Percentiles rank a stretch among this genome's conserved stretches.
These are phyloP conservation scores for Rhogogaster chlorosoma DNA, from an alignment of 2,888 invertebrate genomes.

Conservation along the genomic window DNA sequence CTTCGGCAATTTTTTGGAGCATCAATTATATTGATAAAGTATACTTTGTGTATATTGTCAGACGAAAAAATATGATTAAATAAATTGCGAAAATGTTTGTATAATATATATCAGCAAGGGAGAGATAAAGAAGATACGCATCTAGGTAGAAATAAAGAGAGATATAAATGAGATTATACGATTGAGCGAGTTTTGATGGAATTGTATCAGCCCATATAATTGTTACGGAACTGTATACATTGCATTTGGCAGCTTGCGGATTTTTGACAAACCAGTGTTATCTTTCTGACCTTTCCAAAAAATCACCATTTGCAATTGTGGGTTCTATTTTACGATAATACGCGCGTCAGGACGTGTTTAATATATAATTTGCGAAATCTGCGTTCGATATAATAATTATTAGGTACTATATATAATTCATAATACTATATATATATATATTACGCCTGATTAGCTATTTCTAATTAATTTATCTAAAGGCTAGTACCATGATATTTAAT, in stretches of 20 bases:
- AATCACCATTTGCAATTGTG: not conserved
- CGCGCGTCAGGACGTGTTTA: not conserved
- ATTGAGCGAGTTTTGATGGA: constrained; percentile 29
- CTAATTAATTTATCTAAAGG: not conserved
- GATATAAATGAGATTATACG: not conserved
- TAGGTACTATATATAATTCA: not conserved
- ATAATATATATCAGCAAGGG: not conserved
- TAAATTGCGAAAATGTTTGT: not conserved
- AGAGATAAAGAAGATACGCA: not conserved
- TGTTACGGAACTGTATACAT: constrained; percentile 26
- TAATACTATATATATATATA: not conserved
- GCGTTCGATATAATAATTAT: not conserved
- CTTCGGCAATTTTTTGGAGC: constrained; percentile 14
- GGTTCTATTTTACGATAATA: not conserved
- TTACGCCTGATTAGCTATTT: not conserved
- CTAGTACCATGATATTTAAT: constrained; percentile 27
- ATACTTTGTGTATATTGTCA: not conserved
- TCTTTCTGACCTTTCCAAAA: constrained; percentile 11
- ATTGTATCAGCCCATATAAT: not conserved
- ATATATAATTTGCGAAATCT: not conserved
- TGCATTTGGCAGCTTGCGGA: constrained; percentile 26
- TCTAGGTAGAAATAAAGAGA: not conserved
- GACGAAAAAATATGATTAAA: not conserved
- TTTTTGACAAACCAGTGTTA: not conserved
- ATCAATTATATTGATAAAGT: not conserved